Conservation (phyloP, 2,113 vertebrate species). For the Dicerorhinus sumatrensis region DNA sequence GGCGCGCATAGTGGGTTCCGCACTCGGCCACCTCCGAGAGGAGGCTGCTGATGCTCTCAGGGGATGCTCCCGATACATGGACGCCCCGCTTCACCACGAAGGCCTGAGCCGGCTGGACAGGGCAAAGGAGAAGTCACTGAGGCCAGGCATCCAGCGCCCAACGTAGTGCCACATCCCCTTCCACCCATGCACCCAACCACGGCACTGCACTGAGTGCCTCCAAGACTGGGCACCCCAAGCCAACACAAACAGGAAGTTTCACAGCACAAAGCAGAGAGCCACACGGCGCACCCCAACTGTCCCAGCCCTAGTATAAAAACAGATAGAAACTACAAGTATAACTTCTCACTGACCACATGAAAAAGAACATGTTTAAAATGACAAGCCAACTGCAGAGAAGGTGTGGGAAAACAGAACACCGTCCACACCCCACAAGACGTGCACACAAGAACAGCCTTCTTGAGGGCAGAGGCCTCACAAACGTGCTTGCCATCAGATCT, state of each 20-base stretch:
- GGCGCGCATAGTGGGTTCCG: conserved; percentile 94
- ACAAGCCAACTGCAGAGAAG: too few relatives aligned
- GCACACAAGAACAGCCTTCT: rapidly evolving
- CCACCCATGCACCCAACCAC: not conserved
- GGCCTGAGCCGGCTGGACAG: conserved; percentile 88
- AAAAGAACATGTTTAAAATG: rapidly evolving
- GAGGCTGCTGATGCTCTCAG: conserved; percentile 94
- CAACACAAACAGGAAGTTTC: not conserved
- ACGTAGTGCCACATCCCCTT: rapidly evolving
- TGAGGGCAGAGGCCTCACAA: not conserved
- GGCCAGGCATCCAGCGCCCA: not conserved
- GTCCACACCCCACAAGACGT: rapidly evolving
- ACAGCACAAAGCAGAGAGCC: not conserved
- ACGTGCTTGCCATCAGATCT: not conserved
- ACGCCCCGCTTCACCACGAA: conserved; percentile 93
- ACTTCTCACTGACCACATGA: not conserved
- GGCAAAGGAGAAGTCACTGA: not conserved
- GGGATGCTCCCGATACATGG: conserved; percentile 95
- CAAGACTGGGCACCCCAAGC: rapidly evolving
- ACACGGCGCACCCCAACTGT: too few relatives aligned
- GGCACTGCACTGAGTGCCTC: not conserved
- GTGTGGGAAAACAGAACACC: rapidly evolving
- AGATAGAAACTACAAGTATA: rapidly evolving
- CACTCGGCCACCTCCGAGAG: conserved; percentile 94
- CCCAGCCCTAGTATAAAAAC: not conserved